Evolutionary conservation across 2,113 vertebrate species (phyloP).

Genomic region (Scolopax mira): DNA sequence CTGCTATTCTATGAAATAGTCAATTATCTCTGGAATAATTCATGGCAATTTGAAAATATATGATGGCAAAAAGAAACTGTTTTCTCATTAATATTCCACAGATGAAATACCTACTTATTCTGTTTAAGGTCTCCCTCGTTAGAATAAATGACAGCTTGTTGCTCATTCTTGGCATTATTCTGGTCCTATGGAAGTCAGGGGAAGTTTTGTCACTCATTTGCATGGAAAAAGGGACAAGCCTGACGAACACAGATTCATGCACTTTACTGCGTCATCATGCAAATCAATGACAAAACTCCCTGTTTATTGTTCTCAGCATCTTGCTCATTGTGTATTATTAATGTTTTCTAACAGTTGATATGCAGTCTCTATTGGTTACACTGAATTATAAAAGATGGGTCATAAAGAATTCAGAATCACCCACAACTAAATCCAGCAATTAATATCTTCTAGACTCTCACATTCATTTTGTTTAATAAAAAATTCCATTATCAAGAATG

Average conservation of each 20-base stretch:
- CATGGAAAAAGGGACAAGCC: conserved; percentile 20
- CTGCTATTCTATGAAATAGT: conserved; percentile 8
- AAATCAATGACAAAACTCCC: conserved; percentile 21
- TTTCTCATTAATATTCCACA: conserved; percentile 44
- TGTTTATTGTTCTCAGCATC: neutral
- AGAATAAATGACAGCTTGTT: conserved; percentile 68
- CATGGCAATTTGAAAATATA: conserved; percentile 37
- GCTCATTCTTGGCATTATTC: conserved; percentile 29
- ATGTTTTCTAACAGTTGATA: conserved; percentile 13
- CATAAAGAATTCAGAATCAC: neutral
- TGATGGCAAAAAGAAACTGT: conserved; percentile 26
- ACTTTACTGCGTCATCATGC: neutral
- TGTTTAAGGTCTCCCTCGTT: conserved; percentile 30
- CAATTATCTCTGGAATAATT: conserved; percentile 47
- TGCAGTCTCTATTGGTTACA: neutral
- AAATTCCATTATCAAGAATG: neutral
- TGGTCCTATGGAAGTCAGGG: neutral
- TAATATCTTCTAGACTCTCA: neutral
- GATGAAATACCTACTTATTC: conserved; percentile 30
- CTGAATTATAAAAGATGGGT: neutral
- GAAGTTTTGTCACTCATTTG: conserved; percentile 22
- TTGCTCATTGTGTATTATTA: neutral
- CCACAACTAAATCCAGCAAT: neutral
- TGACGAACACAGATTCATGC: neutral
- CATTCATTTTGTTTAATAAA: neutral